A percentile compares a stretch with the other conserved stretches of the same genome.
Conservation (phyloP, 2,797 vertebrate species). For the Phoebastria nigripes region DNA sequence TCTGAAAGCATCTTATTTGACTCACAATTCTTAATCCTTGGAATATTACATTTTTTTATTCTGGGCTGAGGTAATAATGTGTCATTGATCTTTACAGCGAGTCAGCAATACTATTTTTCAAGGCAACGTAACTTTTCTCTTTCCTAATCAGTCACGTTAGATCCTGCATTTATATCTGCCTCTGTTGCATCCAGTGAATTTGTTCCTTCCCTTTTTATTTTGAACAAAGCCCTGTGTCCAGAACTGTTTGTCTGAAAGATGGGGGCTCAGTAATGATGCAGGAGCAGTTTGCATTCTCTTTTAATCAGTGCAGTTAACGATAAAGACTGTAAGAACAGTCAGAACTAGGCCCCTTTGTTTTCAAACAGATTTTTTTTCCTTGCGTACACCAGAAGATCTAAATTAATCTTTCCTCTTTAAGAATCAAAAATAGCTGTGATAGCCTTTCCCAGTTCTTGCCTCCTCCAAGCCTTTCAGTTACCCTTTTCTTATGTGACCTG, state of each 20-base stretch:
- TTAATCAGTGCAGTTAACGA: neutral
- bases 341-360: neutral
- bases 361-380: neutral
- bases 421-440: neutral
- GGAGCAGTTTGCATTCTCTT: neutral
- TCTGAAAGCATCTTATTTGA: neutral
- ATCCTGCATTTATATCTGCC: neutral
- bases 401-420: slow-evolving; percentile 5
- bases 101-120: neutral
- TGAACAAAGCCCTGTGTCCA: neutral
- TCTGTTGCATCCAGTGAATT: neutral
- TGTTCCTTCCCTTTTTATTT: neutral
- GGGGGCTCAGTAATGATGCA: neutral
- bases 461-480: neutral
- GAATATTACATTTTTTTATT: neutral
- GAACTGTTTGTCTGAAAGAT: neutral
- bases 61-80: rapidly evolving
- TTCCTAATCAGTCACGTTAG: neutral
- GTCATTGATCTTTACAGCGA: rapidly evolving
- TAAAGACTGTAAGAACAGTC: neutral
- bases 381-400: neutral
- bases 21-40: neutral
- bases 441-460: slow-evolving; percentile 3
- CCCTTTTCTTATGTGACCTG: neutral
- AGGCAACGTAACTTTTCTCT: neutral